phyloP scores from a whole-genome alignment of 2,888 invertebrate genomes.

The Pherbina coryleti region DNA sequence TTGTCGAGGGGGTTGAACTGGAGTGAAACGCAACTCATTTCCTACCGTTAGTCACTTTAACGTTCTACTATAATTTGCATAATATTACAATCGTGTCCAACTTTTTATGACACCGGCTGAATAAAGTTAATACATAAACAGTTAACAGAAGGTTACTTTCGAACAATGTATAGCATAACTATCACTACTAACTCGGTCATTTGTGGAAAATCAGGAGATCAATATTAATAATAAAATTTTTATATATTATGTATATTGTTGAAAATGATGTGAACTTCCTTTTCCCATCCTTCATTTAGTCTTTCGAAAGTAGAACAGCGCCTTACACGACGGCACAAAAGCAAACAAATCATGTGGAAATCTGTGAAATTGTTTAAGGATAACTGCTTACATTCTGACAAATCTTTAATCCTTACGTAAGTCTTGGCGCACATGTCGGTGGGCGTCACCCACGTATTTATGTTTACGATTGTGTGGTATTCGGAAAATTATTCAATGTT shows the following conservation, averaged over 20 bases:
- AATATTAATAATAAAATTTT: neutral
- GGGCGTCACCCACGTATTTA: slow-evolving; percentile 30
- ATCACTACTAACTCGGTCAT: no score
- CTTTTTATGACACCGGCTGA: slow-evolving; percentile 20
- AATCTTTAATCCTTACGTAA: neutral
- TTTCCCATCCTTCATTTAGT: neutral
- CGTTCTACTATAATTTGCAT: slow-evolving; percentile 6
- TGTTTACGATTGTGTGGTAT: neutral
- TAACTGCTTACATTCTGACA: neutral
- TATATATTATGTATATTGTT: no score
- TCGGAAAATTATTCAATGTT: slow-evolving; percentile 5
- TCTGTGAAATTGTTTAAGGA: slow-evolving; percentile 28
- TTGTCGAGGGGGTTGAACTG: neutral
- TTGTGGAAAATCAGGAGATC: neutral
- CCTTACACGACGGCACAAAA: slow-evolving; percentile 19
- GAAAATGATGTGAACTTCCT: neutral
- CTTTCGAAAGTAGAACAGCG: neutral
- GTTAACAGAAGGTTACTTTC: no score
- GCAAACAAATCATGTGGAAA: slow-evolving; percentile 32
- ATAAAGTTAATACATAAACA: neutral
- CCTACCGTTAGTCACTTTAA: neutral
- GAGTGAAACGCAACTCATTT: neutral
- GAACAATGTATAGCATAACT: neutral
- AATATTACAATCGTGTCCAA: slow-evolving; percentile 19
- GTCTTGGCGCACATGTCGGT: neutral